Base-by-base conservation (phyloP, 2,797 vertebrate genomes). In the Anguilla marmorata region DNA sequence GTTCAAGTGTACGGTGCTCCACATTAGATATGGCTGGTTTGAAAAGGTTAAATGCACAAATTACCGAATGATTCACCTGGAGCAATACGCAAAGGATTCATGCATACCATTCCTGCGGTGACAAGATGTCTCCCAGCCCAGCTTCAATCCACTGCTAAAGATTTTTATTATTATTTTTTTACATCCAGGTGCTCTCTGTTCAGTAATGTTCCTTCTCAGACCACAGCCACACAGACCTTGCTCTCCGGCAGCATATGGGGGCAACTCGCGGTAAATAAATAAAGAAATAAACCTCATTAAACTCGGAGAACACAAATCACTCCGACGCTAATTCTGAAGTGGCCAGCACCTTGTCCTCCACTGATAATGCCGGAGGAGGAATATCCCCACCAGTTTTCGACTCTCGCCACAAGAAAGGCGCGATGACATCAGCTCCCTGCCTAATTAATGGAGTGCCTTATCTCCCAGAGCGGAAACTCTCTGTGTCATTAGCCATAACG, bases 371-470 rank as follows among this genome's bases (percentile, higher is more conserved):
- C 84, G 85, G 45, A 52, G 79, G 89, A 74, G 69, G 83, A 86
- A 82, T 89, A 85, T 86, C 86, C 84, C 85, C 83, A 89, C 85
- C 60, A 83, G 84, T 84, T 84, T 66, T 87, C 30, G 41, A 48
- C 86, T 83, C 88, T 83, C 27, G 84, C 84, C 85, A 85, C 84
- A 85, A 63, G 87, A 88, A 74, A 89, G 86, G 89, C 66, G 74
- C 79, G 41, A 72, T 88, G 89, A 88, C 90, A 80, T 90, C 87
- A 85, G 88, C 88, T 89, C 88, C 24, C 60, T 88, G 88, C 87
- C 79, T 91, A 90, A 92, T 92, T 92, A 91, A 90, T 87, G 82
- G 88, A 89, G 88, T 86, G 88, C 89, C 89, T n/a, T 89, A 88
- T 91, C 86, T 90, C 74, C 88, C 84, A 87, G 30, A 89, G 88